phyloP scores from a whole-genome alignment of 2,888 invertebrate species.

The Liopterus haemorrhoidalis region DNA sequence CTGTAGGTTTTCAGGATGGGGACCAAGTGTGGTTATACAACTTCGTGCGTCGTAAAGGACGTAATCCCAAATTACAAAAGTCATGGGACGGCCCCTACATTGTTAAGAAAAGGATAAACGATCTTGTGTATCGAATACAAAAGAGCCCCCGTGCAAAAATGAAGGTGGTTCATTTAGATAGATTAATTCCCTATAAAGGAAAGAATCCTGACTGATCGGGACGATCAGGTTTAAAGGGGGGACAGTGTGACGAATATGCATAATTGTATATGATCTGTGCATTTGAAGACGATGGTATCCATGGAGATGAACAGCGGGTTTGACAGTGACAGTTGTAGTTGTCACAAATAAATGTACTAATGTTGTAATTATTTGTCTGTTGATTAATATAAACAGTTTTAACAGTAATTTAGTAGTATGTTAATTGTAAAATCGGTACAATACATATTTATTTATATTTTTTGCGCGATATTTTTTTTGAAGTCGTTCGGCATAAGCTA shows the following conservation, averaged over 20 bases:
- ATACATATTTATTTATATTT: too few relatives aligned
- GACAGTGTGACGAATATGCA: conserved; percentile 1
- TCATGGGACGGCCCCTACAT: conserved; percentile 1
- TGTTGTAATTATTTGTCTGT: too few relatives aligned
- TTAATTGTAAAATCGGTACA: too few relatives aligned
- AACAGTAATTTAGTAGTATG: too few relatives aligned
- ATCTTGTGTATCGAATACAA: background rate
- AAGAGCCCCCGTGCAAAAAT: background rate
- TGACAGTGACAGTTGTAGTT: too few relatives aligned
- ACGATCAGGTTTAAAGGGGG: background rate
- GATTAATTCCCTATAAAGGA: background rate
- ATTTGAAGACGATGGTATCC: too few relatives aligned
- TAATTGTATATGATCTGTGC: too few relatives aligned
- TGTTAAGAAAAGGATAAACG: background rate
- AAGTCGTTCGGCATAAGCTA: too few relatives aligned
- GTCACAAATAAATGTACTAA: too few relatives aligned
- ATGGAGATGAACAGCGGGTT: too few relatives aligned
- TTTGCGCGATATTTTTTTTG: too few relatives aligned
- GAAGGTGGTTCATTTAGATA: background rate
- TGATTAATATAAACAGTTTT: too few relatives aligned
- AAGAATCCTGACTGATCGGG: conserved; percentile 4
- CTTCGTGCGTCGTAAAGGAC: background rate
- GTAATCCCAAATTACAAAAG: background rate
- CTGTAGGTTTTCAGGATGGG: conserved; percentile 17
- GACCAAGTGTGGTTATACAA: conserved; percentile 6